Conservation (phyloP, 2,113 vertebrate species). For the Eidolon helvum region DNA sequence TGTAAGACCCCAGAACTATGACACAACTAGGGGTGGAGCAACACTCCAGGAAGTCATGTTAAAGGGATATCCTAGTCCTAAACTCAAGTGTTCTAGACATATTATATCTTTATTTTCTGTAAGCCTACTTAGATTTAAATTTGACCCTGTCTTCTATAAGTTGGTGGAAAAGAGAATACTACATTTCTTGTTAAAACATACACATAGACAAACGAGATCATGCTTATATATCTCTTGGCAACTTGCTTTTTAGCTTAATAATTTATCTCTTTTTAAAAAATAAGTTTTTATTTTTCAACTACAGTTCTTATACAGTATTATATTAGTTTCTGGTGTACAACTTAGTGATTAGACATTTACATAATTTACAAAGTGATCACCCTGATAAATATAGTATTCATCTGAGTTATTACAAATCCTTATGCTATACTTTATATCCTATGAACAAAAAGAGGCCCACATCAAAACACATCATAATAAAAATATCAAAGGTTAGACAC, state of each 20-base stretch:
- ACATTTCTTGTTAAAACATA: not conserved
- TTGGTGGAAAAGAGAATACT: not conserved
- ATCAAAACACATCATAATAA: no score
- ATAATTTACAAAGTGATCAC: no score
- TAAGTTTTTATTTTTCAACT: not conserved
- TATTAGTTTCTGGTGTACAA: no score
- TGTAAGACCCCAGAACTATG: not conserved
- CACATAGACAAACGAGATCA: not conserved
- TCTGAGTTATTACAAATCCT: no score
- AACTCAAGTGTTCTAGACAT: not conserved
- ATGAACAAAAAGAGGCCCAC: no score
- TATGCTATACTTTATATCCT: no score
- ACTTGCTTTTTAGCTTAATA: not conserved
- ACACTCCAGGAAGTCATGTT: not conserved
- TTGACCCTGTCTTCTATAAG: not conserved
- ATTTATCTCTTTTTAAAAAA: not conserved
- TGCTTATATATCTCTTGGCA: not conserved
- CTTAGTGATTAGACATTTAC: no score
- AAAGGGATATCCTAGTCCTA: not conserved
- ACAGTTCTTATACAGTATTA: no score
- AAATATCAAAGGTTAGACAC: no score
- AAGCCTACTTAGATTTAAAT: not conserved
- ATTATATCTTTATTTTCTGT: not conserved
- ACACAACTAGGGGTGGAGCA: no score
- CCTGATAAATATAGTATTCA: no score